phyloP scores from a whole-genome alignment of 2,888 invertebrate species.

The Selenia dentaria region DNA sequence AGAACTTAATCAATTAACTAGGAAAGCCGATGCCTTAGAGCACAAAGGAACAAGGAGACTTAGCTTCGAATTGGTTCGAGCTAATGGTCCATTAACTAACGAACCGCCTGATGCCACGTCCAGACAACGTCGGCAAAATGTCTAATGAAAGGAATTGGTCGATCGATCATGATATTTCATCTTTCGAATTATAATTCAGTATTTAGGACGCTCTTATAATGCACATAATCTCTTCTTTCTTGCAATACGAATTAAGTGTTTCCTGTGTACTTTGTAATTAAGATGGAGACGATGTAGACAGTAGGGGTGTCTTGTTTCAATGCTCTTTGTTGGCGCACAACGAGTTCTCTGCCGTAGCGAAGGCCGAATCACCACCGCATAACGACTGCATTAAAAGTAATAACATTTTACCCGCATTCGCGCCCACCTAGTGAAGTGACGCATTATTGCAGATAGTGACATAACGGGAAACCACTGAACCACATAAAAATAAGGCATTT shows the following conservation, averaged over 20 bases:
- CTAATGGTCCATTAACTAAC: constrained; percentile 47
- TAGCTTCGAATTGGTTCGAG: constrained; percentile 8
- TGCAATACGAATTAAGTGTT: constrained; percentile 41
- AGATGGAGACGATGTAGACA: constrained; percentile 58
- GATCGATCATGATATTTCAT: constrained; percentile 41
- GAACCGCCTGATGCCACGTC: constrained; percentile 44
- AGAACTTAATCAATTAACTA: constrained; percentile 1
- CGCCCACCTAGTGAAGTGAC: constrained; percentile 47
- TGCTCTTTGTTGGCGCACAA: constrained; percentile 75
- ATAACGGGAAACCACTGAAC: constrained; percentile 24
- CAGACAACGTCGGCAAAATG: constrained; percentile 48
- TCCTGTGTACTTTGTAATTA: constrained; percentile 56
- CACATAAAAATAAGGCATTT: no score
- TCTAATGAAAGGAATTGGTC: constrained; percentile 47
- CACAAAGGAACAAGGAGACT: constrained; percentile 3
- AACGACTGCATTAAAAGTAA: constrained; percentile 69
- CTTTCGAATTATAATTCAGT: no score
- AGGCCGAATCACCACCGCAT: constrained; percentile 74
- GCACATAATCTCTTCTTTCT: constrained; percentile 13
- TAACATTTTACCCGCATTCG: constrained; percentile 39
- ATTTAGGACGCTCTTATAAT: constrained; percentile 3
- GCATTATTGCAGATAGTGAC: constrained; percentile 41
- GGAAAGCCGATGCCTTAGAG: not conserved
- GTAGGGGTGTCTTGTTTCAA: constrained; percentile 76
- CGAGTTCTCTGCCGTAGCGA: constrained; percentile 75